Percentiles rank a stretch among this genome's conserved stretches.
These are phyloP conservation scores for Stenurella melanura DNA, from an alignment of 2,888 invertebrate species.

Conservation along the genomic window DNA sequence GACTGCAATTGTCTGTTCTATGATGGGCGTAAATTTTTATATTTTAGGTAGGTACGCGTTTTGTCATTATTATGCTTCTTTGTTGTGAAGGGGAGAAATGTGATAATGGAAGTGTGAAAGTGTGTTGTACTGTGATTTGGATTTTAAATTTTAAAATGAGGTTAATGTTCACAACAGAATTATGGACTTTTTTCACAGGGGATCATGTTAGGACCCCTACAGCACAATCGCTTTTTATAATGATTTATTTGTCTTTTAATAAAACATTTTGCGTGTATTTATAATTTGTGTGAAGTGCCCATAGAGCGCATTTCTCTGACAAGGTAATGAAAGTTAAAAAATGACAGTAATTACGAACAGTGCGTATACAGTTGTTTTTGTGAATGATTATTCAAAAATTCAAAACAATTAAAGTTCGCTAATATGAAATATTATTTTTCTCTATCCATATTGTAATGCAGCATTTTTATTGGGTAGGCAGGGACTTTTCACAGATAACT, in stretches of 20 bases:
- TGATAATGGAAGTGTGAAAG: background rate
- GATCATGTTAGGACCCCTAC: background rate
- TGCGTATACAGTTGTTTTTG: background rate
- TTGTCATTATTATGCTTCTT: background rate
- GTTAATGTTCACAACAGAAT: slow-evolving; percentile 7
- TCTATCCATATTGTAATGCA: no score
- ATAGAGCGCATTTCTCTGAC: background rate
- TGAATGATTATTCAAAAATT: no score
- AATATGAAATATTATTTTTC: no score
- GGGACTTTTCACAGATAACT: no score
- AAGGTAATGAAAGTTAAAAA: background rate
- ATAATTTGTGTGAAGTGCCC: background rate
- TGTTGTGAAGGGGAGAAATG: slow-evolving; percentile 7
- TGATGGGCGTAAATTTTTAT: background rate
- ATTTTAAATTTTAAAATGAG: slow-evolving; percentile 7
- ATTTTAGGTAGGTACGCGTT: background rate
- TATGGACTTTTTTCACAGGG: background rate
- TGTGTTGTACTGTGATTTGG: background rate
- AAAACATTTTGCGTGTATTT: background rate
- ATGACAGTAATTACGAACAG: background rate
- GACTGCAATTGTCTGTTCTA: slow-evolving; percentile 4
- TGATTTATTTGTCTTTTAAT: background rate
- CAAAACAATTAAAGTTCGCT: no score
- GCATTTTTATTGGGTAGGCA: no score
- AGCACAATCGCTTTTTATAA: background rate